Conservation (phyloP, 1,140 invertebrate species). For the Bursaphelenchus mucronatus region DNA sequence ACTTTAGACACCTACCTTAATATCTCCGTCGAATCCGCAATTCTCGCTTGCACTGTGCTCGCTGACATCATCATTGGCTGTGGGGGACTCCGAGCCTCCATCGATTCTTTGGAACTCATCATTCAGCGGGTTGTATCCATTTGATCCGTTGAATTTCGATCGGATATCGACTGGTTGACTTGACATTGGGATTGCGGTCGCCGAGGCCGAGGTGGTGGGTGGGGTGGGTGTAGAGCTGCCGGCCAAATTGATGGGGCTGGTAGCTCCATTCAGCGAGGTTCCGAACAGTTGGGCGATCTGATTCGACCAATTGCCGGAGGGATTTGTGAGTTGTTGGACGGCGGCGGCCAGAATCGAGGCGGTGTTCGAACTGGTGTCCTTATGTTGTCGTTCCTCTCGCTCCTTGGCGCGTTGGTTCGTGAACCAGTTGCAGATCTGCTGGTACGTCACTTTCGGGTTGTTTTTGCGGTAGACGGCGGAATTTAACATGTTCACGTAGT, state of each 20-base stretch:
- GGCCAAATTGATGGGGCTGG: conserved; percentile 7
- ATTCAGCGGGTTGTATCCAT: conserved; percentile 34
- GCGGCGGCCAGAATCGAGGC: neutral
- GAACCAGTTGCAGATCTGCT: conserved; percentile 60
- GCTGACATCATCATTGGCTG: conserved; percentile 53
- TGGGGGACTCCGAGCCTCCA: conserved; percentile 56
- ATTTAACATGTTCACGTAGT: conserved; percentile 55
- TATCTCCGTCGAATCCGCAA: conserved; percentile 25
- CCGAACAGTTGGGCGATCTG: conserved; percentile 11
- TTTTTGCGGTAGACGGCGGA: conserved; percentile 37
- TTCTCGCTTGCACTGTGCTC: conserved; percentile 50
- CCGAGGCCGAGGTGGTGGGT: conserved; percentile 1
- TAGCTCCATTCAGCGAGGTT: conserved; percentile 3
- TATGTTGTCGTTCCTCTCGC: neutral
- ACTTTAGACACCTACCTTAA: conserved; percentile 17
- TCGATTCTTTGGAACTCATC: conserved; percentile 50
- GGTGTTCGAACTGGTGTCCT: neutral
- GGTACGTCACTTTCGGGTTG: conserved; percentile 52
- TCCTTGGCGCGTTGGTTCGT: conserved; percentile 44
- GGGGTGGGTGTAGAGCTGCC: conserved; percentile 1
- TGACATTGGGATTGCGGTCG: conserved; percentile 33
- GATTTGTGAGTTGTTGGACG: conserved; percentile 12
- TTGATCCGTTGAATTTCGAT: conserved; percentile 39
- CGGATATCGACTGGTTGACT: conserved; percentile 40
- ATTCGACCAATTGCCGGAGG: conserved; percentile 15